Conservation (phyloP, 1,140 invertebrate species). For the Lysiphlebus fabarum region DNA sequence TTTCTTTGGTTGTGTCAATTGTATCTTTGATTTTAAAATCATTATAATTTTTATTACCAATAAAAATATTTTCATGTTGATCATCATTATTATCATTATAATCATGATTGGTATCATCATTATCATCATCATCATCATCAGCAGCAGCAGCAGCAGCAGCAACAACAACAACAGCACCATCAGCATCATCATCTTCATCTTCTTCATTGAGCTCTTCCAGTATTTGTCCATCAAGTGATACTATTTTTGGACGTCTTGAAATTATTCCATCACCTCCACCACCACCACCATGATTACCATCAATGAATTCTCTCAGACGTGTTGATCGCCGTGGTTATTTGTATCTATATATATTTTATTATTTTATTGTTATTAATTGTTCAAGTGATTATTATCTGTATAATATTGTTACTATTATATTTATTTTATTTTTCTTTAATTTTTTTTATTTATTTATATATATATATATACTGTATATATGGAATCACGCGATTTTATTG, state of each 20-base stretch:
- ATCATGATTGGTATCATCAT: no score
- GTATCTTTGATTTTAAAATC: no score
- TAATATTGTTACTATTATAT: no score
- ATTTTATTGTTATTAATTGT: no score
- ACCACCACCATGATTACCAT: conserved; percentile 29
- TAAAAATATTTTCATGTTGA: no score
- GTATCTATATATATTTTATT: no score
- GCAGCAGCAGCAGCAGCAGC: conserved; percentile 1
- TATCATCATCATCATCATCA: conserved; percentile 4
- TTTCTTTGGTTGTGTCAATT: conserved; percentile 21
- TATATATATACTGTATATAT: not conserved
- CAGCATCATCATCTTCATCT: conserved; percentile 34
- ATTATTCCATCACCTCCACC: not conserved
- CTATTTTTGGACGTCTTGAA: conserved; percentile 25
- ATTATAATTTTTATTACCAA: conserved; percentile 2
- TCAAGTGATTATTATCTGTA: no score
- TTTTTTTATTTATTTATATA: not conserved
- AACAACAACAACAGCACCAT: conserved; percentile 7
- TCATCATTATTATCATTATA: conserved; percentile 25
- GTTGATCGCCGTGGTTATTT: conserved; percentile 52
- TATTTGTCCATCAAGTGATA: conserved; percentile 33
- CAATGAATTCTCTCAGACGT: conserved; percentile 39
- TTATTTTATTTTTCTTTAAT: not conserved
- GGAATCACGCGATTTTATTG: conserved; percentile 20
- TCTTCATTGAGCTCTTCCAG: conserved; percentile 35